Evolutionary conservation across 2,113 vertebrate species (phyloP), one percentile per base, ranked within the genome.

Genomic region (Heliornis fulica): DNA sequence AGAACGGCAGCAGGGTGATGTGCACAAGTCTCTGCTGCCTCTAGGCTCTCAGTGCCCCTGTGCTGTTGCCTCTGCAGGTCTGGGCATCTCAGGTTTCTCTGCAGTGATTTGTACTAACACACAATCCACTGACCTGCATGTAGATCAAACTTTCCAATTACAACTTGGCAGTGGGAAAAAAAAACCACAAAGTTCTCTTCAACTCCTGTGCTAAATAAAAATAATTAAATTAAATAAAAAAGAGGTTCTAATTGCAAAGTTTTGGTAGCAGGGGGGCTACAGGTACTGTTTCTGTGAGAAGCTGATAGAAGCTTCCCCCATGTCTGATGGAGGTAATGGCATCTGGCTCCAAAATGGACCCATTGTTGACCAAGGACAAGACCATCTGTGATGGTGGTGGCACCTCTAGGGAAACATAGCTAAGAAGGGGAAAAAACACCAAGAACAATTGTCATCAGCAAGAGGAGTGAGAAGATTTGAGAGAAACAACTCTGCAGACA

Each of bases 81-180:
- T 48, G 4, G 23, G 19, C 5, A 4, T 31, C 21, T 11, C 60
- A 48, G n/a, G 21, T 70, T 77, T 32, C 36, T 69, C 72, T 61
- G 40, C 38, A 72, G 46, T 80, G 6, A 8, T 21, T 36, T 40
- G 17, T 45, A 51, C 50, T 28, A 65, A 82, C n/a, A 74, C 32
- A 74, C 11, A 59, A 59, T 84, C 81, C 90, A 90, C 65, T 41
- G 78, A 61, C 26, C 59, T 63, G 41, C 14, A 81, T 50, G 45
- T 59, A 82, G 46, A 28, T 81, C 69, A 45, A 56, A 80, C 94
- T 93, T 83, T 76, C 71, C 83, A 83, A 88, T 71, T 66, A 60
- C 40, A 78, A 15, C 61, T 63, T 57, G 51, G 16, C 61, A 70
- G 28, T 53, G 28, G 15, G n/a, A n/a, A 1, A 36, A 68, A 56